Base-by-base conservation (phyloP, 1,140 invertebrate genomes). In the Dendroctonus ponderosae region DNA sequence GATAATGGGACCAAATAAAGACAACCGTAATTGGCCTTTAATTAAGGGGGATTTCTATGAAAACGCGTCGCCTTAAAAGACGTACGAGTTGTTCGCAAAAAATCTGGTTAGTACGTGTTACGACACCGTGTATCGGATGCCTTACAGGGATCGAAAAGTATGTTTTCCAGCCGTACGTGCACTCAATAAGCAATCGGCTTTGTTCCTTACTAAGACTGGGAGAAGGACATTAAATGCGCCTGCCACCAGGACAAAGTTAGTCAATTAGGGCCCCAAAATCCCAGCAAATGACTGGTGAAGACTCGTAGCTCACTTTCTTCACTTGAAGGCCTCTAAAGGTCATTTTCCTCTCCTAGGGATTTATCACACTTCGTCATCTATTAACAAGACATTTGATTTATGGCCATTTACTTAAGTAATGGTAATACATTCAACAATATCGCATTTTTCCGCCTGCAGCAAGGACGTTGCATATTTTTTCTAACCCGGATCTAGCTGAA, bases 21-120 rank as follows among this genome's bases (percentile, higher is more conserved):
- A 51, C 64, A 38, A 44, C 41, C 49, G 63, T 68, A 71, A 71
- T 68, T 71, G 69, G 68, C 61, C 62, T 71, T 68, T 71, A 58
- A 68, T 68, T 68, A 59, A 69, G 52, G 26, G 52, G 62, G 48
- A 58, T 57, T 70, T 67, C 65, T 70, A 60, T 64, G 65, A 64
- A 69, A 69, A 69, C 62, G 68, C 61, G 61, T 56, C 52, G 61
- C 50, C 51, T 43, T 63, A 63, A 54, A 54, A 53, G 60, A 62
- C 37, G 44, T 62, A 51, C 48, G 38, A 54, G 48, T 50, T 40
- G 40, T 15, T 59, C 46, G 58, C 57, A 60, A 66, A 66, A 66
- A 66, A 66, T 61, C 50, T 48, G 51, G 58, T 66, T 66, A 59
- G 56, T 61, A 56, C 57, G 48, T 41, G 61, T 63, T 63, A 63